Conservation (phyloP, 2,888 invertebrate species). For the Melanophora roralis region DNA sequence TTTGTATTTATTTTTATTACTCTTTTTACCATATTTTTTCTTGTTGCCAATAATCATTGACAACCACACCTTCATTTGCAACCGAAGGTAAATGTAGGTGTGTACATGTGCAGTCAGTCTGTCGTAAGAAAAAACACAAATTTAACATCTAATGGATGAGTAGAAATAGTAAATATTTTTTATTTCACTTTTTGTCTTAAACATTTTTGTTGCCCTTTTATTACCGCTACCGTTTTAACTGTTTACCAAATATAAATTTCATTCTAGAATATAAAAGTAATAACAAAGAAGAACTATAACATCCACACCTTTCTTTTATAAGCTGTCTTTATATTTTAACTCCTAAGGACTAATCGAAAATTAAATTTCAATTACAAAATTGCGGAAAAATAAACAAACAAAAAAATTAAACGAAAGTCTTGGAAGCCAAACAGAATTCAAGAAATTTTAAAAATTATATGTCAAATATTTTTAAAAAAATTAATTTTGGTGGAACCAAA, state of each 20-base stretch:
- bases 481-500: no score
- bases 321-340: conserved; percentile 38
- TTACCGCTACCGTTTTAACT: neutral
- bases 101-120: neutral
- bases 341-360: conserved; percentile 45
- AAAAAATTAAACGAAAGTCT: neutral
- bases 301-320: conserved; percentile 55
- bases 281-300: conserved; percentile 5
- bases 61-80: conserved; percentile 51
- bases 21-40: neutral
- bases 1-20: conserved; percentile 23
- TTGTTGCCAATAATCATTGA: conserved; percentile 48
- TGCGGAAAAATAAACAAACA: neutral
- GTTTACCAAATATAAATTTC: conserved; percentile 9
- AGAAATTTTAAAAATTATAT: no score
- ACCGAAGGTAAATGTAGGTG: neutral
- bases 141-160: conserved; percentile 50
- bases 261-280: conserved; percentile 5
- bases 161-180: conserved; percentile 20
- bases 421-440: no score
- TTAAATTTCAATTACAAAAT: conserved; percentile 54
- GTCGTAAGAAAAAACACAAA: conserved; percentile 32
- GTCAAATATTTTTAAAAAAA: no score
- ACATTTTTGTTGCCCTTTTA: neutral
- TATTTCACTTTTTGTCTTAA: conserved; percentile 29